Base-by-base conservation (phyloP, 2,797 vertebrate genomes). In the Sciurus carolinensis region DNA sequence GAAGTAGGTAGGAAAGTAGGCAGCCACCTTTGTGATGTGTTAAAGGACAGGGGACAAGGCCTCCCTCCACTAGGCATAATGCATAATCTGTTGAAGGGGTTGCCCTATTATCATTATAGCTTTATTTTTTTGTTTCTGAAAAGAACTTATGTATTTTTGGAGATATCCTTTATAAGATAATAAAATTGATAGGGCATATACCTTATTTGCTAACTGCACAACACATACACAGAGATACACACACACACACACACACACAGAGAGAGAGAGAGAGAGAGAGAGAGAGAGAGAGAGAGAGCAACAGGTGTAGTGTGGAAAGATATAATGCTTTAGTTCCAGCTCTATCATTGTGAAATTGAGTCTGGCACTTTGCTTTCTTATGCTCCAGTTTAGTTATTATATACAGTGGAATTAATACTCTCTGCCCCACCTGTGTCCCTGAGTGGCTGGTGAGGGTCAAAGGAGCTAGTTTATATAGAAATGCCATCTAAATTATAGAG, bases 401-500 rank as follows among this genome's bases (percentile, higher is more conserved):
- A 44, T 28, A 84, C 87, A 75, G 44, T n/a, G 11, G 24, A 90
- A 52, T 82, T 83, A 75, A 90, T 33, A 87, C 24, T 71, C n/a
- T 71, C 52, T 95, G 54, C 26, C 57, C 50, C 10, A 62, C 17
- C 11, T 50, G 59, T 30, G 30, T 96, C 50, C 52, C 67, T 85
- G 30, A 39, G 26, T 87, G 28, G 17, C 24, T 47, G 62, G 2
- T 86, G 22, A 87, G 22, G 11, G 17, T 90, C 42, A 93, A 79
- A 90, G 44, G 62, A 84, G 39, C 47, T 76, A 81, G 33, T 90
- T 89, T n/a, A 94, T 84, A 30, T 10, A 87, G 33, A 83, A 91
- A 96, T 47, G 14, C 14, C 47, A 0, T 75, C 5, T 76, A 90
- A 90, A 79, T 39, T 75, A 44, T 62, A 76, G 82, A 95, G 33